Evolutionary conservation across 2,113 vertebrate species (phyloP).

Genomic region (Rattus rattus): DNA sequence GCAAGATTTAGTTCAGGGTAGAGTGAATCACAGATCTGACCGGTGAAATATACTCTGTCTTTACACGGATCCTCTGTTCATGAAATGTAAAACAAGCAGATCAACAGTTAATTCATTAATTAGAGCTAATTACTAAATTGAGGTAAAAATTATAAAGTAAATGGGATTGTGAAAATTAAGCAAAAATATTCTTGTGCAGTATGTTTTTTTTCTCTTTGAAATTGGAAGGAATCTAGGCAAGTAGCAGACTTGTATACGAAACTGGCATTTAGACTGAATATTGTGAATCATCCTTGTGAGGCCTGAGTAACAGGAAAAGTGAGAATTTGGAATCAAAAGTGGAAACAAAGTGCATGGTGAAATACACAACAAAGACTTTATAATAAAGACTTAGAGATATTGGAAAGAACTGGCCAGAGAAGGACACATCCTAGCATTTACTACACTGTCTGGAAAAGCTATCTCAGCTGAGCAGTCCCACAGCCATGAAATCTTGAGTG

Average conservation of each 20-base stretch:
- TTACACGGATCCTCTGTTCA: conserved; percentile 23
- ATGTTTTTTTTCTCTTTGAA: background rate
- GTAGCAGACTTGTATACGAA: background rate
- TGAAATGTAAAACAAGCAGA: conserved; percentile 54
- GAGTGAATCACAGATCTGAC: background rate
- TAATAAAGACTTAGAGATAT: conserved; percentile 16
- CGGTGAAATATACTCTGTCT: conserved; percentile 47
- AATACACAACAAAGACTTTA: background rate
- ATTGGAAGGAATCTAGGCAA: background rate
- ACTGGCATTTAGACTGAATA: conserved; percentile 28
- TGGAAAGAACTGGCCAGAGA: background rate
- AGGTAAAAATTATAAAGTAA: conserved; percentile 48
- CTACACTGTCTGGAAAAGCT: background rate
- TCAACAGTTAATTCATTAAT: background rate
- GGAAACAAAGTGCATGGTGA: background rate
- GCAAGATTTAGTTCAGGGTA: background rate
- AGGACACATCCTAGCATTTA: background rate
- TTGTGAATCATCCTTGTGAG: background rate
- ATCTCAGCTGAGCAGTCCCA: background rate
- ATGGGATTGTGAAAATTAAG: background rate
- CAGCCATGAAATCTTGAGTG: background rate
- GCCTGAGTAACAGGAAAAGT: conserved; percentile 28
- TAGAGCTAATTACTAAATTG: background rate
- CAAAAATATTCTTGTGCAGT: background rate
- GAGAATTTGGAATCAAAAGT: conserved; percentile 32